These are phyloP conservation scores for Cephalopterus ornatus DNA, from an alignment of 2,113 vertebrate species.

Conservation along the genomic window DNA sequence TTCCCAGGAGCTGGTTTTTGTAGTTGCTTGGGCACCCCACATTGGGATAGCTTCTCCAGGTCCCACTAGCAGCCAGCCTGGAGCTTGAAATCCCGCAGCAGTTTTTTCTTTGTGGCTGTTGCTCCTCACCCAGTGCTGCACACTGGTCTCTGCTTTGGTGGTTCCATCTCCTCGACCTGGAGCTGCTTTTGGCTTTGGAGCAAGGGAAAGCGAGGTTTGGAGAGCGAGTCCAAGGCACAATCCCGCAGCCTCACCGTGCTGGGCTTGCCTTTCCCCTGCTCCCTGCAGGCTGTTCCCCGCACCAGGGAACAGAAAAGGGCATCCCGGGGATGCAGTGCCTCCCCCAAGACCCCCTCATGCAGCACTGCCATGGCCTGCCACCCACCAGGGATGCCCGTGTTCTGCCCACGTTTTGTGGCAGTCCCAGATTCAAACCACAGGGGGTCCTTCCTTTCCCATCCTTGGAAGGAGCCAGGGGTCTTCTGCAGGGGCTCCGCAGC, in stretches of 20 bases:
- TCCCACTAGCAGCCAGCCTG: background rate
- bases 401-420: background rate
- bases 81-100: background rate
- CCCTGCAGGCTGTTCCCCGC: background rate
- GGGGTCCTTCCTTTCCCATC: background rate
- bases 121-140: background rate
- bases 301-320: background rate
- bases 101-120: background rate
- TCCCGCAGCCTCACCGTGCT: rapidly evolving
- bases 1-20: background rate
- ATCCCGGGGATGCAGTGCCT: background rate
- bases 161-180: background rate
- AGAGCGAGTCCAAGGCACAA: background rate
- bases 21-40: background rate
- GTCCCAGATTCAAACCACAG: background rate
- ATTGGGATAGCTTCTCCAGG: background rate
- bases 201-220: background rate
- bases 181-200: background rate
- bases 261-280: background rate
- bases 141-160: background rate
- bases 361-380: conserved; percentile 16
- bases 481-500: background rate
- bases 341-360: background rate
- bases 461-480: background rate
- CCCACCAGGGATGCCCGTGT: background rate